phyloP scores from a whole-genome alignment of 2,113 vertebrate species.

The Sylvia atricapilla region DNA sequence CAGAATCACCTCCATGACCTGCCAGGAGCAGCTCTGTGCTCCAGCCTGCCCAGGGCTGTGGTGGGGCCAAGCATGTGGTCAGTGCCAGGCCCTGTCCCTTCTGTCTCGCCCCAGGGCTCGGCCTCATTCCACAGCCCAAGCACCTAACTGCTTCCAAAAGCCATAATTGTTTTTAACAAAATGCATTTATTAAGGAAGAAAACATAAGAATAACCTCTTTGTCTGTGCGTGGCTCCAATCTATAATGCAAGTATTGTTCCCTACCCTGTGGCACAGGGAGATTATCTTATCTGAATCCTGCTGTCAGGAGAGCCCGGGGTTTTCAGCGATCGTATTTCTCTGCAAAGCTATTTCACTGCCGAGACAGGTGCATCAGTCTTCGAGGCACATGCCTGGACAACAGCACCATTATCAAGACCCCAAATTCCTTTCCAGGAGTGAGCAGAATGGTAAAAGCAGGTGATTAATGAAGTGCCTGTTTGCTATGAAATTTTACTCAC shows the following conservation, averaged over 20 bases:
- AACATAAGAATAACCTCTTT: slow-evolving; percentile 79
- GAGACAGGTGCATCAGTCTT: slow-evolving; percentile 84
- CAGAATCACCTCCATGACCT: neutral
- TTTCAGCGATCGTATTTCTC: slow-evolving; percentile 71
- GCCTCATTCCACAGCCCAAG: neutral
- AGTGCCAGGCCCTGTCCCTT: neutral
- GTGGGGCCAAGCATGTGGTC: neutral
- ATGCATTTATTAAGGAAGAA: slow-evolving; percentile 66
- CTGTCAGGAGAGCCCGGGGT: slow-evolving; percentile 51
- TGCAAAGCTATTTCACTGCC: slow-evolving; percentile 76
- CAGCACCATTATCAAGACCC: slow-evolving; percentile 65
- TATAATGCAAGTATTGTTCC: slow-evolving; percentile 77
- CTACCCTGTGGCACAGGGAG: slow-evolving; percentile 68
- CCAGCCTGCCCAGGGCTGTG: neutral
- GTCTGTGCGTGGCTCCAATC: slow-evolving; percentile 73
- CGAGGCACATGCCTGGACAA: slow-evolving; percentile 72
- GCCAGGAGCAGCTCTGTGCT: neutral
- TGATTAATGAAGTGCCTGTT: slow-evolving; percentile 76
- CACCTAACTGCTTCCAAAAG: slow-evolving; percentile 31
- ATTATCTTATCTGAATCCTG: slow-evolving; percentile 68
- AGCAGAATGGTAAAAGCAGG: slow-evolving; percentile 55
- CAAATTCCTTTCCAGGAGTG: slow-evolving; percentile 58
- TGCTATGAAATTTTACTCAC: slow-evolving; percentile 33
- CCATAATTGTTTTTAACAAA: slow-evolving; percentile 54
- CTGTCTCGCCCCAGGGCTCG: neutral